Evolutionary conservation across 2,113 vertebrate species (phyloP), one percentile per base, ranked within the genome.

Genomic region (Pterocles orientalis): DNA sequence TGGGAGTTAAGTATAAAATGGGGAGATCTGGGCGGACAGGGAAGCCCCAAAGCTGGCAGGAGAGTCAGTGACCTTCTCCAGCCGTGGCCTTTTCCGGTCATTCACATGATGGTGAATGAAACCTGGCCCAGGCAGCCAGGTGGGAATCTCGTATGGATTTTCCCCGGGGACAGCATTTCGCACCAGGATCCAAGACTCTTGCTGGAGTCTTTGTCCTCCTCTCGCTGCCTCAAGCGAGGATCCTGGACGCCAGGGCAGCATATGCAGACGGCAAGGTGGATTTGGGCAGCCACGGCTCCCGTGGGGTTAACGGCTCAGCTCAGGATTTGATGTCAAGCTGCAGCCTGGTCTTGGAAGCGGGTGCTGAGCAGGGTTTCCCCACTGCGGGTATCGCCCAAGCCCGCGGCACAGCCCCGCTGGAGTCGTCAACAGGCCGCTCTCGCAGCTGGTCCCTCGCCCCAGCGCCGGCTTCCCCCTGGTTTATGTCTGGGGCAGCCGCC

Each of bases 51-150:
- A 70, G 39, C 66, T 26, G 23, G 1, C 9, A 2, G 39, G 26
- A 19, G 33, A 3, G 26, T 3, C 65, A 6, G 4, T 0, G 2
- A 3, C 4, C 65, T 66, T 41, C 45, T 43, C 12, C 1, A 1
- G 14, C 7, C 0, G 0, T 6, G 23, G 51, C 29, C 6, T 15
- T 60, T 31, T 19, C 20, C 3, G 3, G 14, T 3, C 41, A 0
- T 14, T 34, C 48, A 8, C 3, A 13, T 2, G 31, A 19, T 5
- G 60, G 31, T 8, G 50, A 53, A 65, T 0, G 8, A 45, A 56
- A 20, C 10, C 29, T 5, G 60, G 33, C 6, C 14, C 9, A 2
- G 15, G 75, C 61, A 64, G 43, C 41, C n/a, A 3, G 81, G 58
- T 34, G 62, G 64, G 60, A 90, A 88, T 17, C n/a, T 25, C 71